Conservation (phyloP, 2,888 invertebrate genomes). For the Leistus spinibarbis region DNA sequence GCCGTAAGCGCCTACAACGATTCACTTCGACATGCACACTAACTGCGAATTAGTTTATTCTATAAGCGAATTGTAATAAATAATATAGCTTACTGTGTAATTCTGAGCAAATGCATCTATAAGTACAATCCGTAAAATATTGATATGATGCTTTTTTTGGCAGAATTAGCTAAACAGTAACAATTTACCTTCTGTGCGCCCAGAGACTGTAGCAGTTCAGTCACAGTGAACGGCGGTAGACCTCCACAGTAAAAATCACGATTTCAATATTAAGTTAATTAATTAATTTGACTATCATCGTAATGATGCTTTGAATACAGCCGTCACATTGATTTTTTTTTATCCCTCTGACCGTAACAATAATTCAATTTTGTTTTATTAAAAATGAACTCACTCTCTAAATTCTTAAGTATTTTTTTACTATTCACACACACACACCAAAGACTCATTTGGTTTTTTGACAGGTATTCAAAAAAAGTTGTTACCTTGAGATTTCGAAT, state of each 20-base stretch:
- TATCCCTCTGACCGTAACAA: slow-evolving; percentile 24
- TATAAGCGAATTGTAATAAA: too few relatives aligned
- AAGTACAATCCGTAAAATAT: too few relatives aligned
- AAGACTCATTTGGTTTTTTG: too few relatives aligned
- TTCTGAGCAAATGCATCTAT: too few relatives aligned
- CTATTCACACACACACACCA: neutral
- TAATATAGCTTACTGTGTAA: too few relatives aligned
- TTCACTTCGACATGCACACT: neutral
- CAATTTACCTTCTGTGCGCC: slow-evolving; percentile 16
- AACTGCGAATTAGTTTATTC: neutral
- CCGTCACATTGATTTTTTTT: slow-evolving; percentile 43
- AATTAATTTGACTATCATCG: slow-evolving; percentile 47
- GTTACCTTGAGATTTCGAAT: slow-evolving; percentile 22
- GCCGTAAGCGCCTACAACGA: neutral
- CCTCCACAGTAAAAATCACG: slow-evolving; percentile 17
- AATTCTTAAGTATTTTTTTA: neutral
- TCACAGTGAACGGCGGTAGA: neutral
- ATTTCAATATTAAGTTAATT: slow-evolving; percentile 45
- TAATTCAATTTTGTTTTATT: slow-evolving; percentile 31
- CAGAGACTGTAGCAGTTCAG: slow-evolving; percentile 5
- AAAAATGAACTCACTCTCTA: slow-evolving; percentile 12
- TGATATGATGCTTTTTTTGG: too few relatives aligned
- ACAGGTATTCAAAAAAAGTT: slow-evolving; percentile 19
- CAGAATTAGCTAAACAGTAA: neutral
- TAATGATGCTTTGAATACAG: slow-evolving; percentile 48